Evolutionary conservation across 2,888 invertebrate species (phyloP).

Genomic region (Orthonevra nobilis): DNA sequence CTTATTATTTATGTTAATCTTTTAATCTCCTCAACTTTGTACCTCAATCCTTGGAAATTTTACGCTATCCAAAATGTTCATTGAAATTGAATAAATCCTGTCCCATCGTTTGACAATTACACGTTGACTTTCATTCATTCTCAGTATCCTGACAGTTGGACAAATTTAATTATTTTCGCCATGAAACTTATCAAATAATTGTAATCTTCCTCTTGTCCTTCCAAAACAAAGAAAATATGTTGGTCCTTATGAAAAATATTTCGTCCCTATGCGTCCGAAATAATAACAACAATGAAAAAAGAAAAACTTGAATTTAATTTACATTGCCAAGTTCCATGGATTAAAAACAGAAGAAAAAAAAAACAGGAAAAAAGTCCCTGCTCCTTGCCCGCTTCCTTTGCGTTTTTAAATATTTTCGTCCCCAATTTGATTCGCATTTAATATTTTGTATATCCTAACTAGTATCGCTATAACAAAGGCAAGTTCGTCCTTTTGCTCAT

Average conservation of each 20-base stretch:
- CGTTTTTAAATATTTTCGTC: too few relatives aligned
- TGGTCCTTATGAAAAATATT: conserved; percentile 36
- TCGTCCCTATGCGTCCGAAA: background rate
- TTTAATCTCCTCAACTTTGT: too few relatives aligned
- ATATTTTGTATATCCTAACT: conserved; percentile 29
- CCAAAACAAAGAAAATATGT: conserved; percentile 33
- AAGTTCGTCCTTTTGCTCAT: background rate
- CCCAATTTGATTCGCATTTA: conserved; percentile 24
- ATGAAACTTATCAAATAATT: conserved; percentile 53
- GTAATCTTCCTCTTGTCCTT: conserved; percentile 35
- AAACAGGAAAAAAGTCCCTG: conserved; percentile 4
- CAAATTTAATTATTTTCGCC: conserved; percentile 47
- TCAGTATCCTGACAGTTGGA: conserved; percentile 30
- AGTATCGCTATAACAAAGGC: conserved; percentile 35
- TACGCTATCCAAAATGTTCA: too few relatives aligned
- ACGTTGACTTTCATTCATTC: conserved; percentile 8
- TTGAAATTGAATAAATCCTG: too few relatives aligned
- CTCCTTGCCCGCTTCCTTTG: background rate
- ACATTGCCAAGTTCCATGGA: conserved; percentile 36
- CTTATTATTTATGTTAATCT: too few relatives aligned
- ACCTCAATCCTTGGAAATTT: too few relatives aligned
- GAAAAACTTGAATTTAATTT: conserved; percentile 26
- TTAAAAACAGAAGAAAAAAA: conserved; percentile 8
- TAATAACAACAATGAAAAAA: background rate
- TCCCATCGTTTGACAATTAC: conserved; percentile 20